Conservation (phyloP, 2,797 vertebrate species). For the Arrhamphus sclerolepis region DNA sequence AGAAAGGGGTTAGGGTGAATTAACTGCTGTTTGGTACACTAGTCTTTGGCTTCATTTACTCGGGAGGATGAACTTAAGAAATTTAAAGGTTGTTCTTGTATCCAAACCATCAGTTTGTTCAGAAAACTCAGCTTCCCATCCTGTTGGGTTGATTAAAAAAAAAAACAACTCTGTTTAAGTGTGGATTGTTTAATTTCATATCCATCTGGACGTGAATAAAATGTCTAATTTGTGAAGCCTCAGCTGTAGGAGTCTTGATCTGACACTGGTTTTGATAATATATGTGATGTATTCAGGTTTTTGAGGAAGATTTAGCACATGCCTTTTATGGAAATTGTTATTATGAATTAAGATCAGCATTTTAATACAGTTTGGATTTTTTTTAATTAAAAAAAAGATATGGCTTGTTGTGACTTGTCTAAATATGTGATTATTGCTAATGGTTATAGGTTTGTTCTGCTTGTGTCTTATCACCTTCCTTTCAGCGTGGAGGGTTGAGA, state of each 20-base stretch:
- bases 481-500: constrained; percentile 33
- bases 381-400: constrained; percentile 18
- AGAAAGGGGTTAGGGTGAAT: constrained; percentile 26
- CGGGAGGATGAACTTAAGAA: background rate
- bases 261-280: constrained; percentile 1
- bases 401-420: constrained; percentile 20
- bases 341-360: constrained; percentile 11
- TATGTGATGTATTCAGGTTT: constrained; percentile 21
- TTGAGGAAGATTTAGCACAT: constrained; percentile 14
- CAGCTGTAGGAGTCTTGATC: constrained; percentile 20
- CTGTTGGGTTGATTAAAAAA: background rate
- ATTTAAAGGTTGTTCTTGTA: constrained; percentile 9
- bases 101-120: constrained; percentile 1
- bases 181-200: constrained; percentile 12
- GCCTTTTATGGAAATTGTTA: constrained; percentile 4
- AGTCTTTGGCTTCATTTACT: too few relatives aligned
- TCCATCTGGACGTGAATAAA: constrained; percentile 30
- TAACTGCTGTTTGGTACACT: constrained; percentile 41
- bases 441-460: constrained; percentile 56
- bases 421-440: constrained; percentile 53
- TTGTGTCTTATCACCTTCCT: constrained; percentile 64
- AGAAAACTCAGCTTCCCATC: constrained; percentile 5
- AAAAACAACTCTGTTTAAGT: too few relatives aligned
- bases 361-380: constrained; percentile 27
- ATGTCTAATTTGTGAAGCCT: background rate